Conservation (phyloP, 2,888 invertebrate species). For the Mythimna ferrago region DNA sequence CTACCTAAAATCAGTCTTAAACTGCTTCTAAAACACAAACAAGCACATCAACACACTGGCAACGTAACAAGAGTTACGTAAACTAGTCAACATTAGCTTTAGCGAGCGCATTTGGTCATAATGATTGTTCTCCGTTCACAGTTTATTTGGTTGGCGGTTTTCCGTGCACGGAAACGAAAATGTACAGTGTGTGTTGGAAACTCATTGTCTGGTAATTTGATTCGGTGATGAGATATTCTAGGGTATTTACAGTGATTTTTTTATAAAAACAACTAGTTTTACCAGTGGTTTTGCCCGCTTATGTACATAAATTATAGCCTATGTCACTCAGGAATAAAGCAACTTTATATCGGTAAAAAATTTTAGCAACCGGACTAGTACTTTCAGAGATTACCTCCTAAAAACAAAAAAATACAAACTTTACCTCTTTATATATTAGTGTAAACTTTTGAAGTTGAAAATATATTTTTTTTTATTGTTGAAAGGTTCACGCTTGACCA, state of each 20-base stretch:
- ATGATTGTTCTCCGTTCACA: constrained; percentile 30
- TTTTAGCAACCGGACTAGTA: too few species aligned
- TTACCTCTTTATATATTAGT: too few species aligned
- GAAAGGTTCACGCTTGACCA: too few species aligned
- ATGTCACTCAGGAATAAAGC: too few species aligned
- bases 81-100: constrained; percentile 43
- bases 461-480: too few species aligned
- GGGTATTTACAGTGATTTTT: background rate
- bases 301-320: too few species aligned
- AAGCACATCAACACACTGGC: constrained; percentile 17
- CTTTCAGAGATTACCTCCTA: too few species aligned
- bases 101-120: constrained; percentile 35
- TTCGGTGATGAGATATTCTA: constrained; percentile 9
- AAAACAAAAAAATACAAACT: too few species aligned
- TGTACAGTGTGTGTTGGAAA: constrained; percentile 24
- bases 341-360: too few species aligned
- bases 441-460: too few species aligned
- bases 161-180: constrained; percentile 34
- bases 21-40: constrained; percentile 8
- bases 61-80: constrained; percentile 30
- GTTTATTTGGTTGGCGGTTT: constrained; percentile 43
- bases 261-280: too few species aligned
- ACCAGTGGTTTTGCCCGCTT: too few species aligned
- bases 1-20: background rate
- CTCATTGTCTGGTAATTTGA: constrained; percentile 26